phyloP scores from a whole-genome alignment of 2,113 vertebrate genomes.

The Phalacrocorax carbo region DNA sequence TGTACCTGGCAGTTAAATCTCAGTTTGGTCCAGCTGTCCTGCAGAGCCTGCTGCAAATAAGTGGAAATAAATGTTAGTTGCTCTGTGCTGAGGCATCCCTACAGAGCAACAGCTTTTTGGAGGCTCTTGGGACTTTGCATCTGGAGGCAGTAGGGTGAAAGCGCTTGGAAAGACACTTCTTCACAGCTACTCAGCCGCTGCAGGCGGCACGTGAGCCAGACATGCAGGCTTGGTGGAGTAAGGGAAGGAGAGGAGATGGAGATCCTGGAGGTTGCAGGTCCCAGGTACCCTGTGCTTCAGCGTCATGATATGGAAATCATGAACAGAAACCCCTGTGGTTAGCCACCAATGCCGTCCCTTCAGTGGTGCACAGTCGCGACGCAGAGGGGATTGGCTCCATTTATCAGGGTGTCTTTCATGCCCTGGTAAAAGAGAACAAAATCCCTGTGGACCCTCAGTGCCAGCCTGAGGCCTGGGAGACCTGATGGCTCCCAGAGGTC shows the following conservation, averaged over 20 bases:
- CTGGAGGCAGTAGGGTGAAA: background rate
- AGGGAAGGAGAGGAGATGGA: background rate
- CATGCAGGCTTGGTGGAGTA: background rate
- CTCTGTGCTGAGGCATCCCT: background rate
- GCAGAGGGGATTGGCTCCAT: background rate
- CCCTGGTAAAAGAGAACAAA: background rate
- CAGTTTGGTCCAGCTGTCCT: background rate
- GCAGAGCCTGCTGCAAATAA: background rate
- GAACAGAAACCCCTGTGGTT: background rate
- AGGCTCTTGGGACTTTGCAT: background rate
- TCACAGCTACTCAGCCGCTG: background rate
- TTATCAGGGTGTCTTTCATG: background rate
- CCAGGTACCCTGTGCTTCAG: background rate
- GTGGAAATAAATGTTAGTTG: background rate
- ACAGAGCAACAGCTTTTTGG: background rate
- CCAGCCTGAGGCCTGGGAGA: background rate
- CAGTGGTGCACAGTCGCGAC: background rate
- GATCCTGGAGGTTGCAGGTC: background rate
- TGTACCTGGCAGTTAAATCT: background rate
- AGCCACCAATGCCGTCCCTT: background rate
- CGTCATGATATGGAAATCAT: background rate
- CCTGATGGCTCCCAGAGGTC: background rate
- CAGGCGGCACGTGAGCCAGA: background rate
- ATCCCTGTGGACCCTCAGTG: background rate
- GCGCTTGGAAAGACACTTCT: background rate